Base-by-base conservation (phyloP, 2,797 vertebrate species). In the Melanotaenia boesemani region DNA sequence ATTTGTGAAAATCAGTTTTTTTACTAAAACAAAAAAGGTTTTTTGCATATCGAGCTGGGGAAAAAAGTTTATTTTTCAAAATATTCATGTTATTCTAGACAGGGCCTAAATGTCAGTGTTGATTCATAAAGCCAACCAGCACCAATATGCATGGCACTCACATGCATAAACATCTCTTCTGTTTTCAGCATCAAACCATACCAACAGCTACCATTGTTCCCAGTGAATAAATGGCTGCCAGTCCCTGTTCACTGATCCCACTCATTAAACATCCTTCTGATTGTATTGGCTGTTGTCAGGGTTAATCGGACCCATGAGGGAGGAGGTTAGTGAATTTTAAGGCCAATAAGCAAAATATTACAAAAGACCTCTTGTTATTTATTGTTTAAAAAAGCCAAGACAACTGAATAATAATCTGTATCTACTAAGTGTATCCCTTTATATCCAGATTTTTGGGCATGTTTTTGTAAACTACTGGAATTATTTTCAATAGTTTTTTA, bases 241-340 rank as follows among this genome's bases (percentile, higher is more conserved):
- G 69, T 76, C 64, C 34, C 74, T 41, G 75, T 50, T 80, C 78
- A 88, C 76, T 72, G 83, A 88, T 86, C 78, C 73, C 80, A 76
- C 80, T 88, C 86, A 80, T 84, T 84, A 75, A 76, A 66, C 52
- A 18, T 74, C 64, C 81, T 80, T 71, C 44, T 61, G 74, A 77
- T 81, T 55, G 64, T 67, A 32, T 58, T 20, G 60, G 72, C 59
- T 64, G 75, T 68, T 86, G 83, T 84, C 83, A 85, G 50, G 26
- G 70, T 71, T 83, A 75, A 89, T 88, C 82, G 72, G 72, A 85
- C 71, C 69, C 81, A 81, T 63, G 69, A 68, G 73, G 79, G 63
- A 80, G 72, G 71, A 67, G 54, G 85, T 72, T 77, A 44, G 68
- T 16, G 13, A 44, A 78, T 77, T 77, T 63, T 24, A 52, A 76